Base-by-base conservation (phyloP, 2,797 vertebrate genomes). In the Channa striata region DNA sequence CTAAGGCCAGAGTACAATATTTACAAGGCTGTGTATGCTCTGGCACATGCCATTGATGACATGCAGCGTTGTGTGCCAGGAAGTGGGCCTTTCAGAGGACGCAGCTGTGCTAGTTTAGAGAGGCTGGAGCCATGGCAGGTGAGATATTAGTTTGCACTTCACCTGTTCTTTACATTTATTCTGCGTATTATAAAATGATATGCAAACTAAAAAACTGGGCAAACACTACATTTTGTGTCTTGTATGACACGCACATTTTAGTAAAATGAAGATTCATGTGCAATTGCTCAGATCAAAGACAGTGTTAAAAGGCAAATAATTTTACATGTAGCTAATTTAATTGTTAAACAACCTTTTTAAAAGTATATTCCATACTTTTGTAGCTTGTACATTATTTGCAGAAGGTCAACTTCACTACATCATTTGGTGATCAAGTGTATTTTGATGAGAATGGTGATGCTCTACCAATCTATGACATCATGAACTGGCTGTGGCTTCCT, bases 401-500 rank as follows among this genome's bases (percentile, higher is more conserved):
- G 62, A 88, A 68, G 6, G 87, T 93, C 5, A 93, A 91, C 51
- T 88, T 93, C 50, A 93, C 90, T 5, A 92, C 90, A 68, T 19
- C 81, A 19, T 93, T 88, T 80, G 92, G 92, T 9, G 93, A 93
- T 46, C 71, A 80, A 44, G 90, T 94, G 14, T 91, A 90, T 1
- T 94, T 94, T 83, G 92, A 94, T 65, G 69, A 91, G 16, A 93
- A 93, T 33, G 92, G 91, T 2, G 89, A 93, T 73, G 88, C 85
- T 2, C 42, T 91, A 25, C 89, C 93, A 33, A 88, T 89, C 30
- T 94, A 94, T 63, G 93, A 94, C 57, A 46, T 94, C 8, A 86
- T 94, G 89, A 94, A 93, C 79, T 88, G 92, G 93, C 56, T 62
- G 33, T 86, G 80, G 66, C 87, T 81, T n/a, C 74, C 73, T 36